A percentile compares a stretch with the other conserved stretches of the same genome.
Conservation (phyloP, 2,888 invertebrate species). For the Drosophila neotestacea region DNA sequence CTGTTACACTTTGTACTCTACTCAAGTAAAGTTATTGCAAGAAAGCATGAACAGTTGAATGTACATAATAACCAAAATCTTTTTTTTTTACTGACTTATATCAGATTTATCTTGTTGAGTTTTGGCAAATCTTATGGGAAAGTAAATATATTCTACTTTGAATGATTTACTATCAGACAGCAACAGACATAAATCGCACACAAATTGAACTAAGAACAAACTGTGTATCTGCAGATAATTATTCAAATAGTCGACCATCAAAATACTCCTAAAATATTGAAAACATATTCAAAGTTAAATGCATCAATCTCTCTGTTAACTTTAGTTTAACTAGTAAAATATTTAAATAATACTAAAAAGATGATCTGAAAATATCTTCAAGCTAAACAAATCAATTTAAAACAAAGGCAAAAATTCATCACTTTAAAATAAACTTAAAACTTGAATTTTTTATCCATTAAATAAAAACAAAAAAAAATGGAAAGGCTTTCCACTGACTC, state of each 20-base stretch:
- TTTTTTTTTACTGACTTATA: background rate
- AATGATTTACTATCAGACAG: constrained; percentile 9
- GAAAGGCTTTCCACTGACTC: too few species aligned
- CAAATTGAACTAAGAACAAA: constrained; percentile 32
- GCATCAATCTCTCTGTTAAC: background rate
- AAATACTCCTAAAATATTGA: constrained; percentile 3
- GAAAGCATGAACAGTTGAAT: background rate
- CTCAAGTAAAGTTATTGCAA: background rate
- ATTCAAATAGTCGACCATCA: background rate
- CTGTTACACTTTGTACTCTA: constrained; percentile 20
- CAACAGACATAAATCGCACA: constrained; percentile 15
- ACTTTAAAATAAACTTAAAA: too few species aligned
- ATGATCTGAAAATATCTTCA: too few species aligned
- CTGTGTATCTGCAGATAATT: background rate
- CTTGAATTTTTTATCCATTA: too few species aligned
- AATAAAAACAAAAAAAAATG: too few species aligned
- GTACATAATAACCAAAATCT: background rate
- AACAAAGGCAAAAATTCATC: too few species aligned
- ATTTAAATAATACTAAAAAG: too few species aligned
- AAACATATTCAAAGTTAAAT: background rate
- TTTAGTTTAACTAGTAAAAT: too few species aligned
- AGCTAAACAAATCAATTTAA: too few species aligned
- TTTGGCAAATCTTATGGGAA: background rate
- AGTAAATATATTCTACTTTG: background rate
- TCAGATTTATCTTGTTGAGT: background rate